These are phyloP conservation scores for Chaetops frenatus DNA, from an alignment of 2,113 vertebrate genomes.

Conservation along the genomic window DNA sequence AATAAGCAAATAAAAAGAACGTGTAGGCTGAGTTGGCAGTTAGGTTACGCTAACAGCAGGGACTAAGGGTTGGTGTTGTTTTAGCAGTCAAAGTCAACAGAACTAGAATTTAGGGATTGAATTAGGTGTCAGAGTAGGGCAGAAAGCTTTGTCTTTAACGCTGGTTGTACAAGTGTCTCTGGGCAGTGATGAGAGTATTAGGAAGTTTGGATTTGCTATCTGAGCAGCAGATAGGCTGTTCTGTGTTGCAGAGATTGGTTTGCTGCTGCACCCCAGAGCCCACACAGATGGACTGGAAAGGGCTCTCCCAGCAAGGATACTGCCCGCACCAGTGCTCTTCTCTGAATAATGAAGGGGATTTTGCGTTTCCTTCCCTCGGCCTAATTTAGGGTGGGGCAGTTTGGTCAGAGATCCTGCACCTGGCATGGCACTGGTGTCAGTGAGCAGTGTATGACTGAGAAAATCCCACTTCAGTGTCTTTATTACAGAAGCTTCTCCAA, in stretches of 20 bases:
- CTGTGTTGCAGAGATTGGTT: neutral
- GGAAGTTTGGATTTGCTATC: neutral
- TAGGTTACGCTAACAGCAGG: neutral
- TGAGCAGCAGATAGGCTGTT: neutral
- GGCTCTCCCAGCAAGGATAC: neutral
- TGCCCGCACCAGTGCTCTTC: neutral
- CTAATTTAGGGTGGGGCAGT: no score
- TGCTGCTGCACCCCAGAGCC: neutral
- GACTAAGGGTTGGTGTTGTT: neutral
- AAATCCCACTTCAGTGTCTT: neutral
- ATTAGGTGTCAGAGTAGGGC: neutral
- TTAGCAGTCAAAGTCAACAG: neutral
- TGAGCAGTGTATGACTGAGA: fast-evolving
- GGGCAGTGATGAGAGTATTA: neutral
- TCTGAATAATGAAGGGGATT: neutral
- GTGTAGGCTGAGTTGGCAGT: neutral
- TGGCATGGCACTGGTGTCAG: neutral
- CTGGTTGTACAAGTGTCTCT: neutral
- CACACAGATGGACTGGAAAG: neutral
- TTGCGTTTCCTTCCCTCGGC: neutral
- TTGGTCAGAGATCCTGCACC: neutral
- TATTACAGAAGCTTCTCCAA: neutral
- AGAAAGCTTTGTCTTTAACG: neutral
- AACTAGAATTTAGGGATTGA: neutral
- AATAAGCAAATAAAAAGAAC: neutral